A percentile compares a stretch with the other conserved stretches of the same genome.
Evolutionary conservation across 92 coral and sea anemone species (phyloP).

Genomic region (Anthopleura xanthogrammica): DNA sequence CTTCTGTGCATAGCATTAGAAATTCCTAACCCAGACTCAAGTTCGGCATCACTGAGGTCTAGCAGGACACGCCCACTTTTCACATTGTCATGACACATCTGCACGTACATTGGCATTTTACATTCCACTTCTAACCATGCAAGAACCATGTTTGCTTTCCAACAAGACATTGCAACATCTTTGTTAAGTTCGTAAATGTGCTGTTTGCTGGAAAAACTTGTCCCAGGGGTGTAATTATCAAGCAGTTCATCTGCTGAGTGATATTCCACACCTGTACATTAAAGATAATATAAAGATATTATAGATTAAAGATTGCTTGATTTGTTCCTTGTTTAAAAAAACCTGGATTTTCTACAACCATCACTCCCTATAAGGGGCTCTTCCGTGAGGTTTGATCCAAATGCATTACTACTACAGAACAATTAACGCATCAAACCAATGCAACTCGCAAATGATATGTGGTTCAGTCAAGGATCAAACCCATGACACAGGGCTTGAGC

Average conservation of each 20-base stretch:
- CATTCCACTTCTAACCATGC: constrained; percentile 96
- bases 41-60: constrained; percentile 85
- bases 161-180: constrained; percentile 81
- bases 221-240: constrained; percentile 36
- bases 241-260: constrained; percentile 35
- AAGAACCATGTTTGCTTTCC: constrained; percentile 93
- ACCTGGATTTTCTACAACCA: too few species aligned
- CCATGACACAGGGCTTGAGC: too few species aligned
- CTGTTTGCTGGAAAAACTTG: constrained; percentile 65
- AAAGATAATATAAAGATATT: not conserved
- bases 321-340: too few species aligned
- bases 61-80: constrained; percentile 90
- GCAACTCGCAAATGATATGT: too few species aligned
- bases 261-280: constrained; percentile 13
- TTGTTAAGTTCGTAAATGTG: constrained; percentile 89
- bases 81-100: constrained; percentile 88
- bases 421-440: too few species aligned
- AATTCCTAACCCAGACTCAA: constrained; percentile 81
- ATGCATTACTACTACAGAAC: too few species aligned
- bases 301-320: too few species aligned
- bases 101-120: constrained; percentile 94
- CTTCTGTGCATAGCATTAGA: constrained; percentile 78
- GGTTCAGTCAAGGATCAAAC: too few species aligned
- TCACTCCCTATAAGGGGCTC: too few species aligned
- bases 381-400: too few species aligned